These are phyloP conservation scores for Timema podura DNA, from an alignment of 2,888 invertebrate genomes.

Conservation along the genomic window DNA sequence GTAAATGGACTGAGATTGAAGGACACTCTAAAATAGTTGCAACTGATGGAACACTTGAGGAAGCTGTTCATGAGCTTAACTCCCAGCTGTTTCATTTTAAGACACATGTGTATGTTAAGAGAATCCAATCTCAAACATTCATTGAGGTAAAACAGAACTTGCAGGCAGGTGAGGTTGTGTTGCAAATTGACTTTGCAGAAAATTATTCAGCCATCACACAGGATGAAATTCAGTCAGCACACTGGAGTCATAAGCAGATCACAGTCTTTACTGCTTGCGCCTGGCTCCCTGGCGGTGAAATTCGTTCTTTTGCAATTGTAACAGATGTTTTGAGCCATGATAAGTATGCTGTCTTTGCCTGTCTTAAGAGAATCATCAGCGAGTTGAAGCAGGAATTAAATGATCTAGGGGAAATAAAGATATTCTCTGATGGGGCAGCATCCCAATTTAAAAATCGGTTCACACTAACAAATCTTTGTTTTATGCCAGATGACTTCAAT, in stretches of 20 bases:
- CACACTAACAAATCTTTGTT: conserved; percentile 8
- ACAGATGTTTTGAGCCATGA: conserved; percentile 19
- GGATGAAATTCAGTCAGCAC: conserved; percentile 25
- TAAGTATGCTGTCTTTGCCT: conserved; percentile 16
- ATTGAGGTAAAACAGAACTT: conserved; percentile 14
- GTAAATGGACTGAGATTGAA: no score
- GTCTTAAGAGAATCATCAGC: conserved; percentile 3
- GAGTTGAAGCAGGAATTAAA: no score
- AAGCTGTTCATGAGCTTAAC: background rate
- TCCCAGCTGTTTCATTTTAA: conserved; percentile 17
- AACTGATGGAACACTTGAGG: background rate
- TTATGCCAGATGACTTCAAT: background rate
- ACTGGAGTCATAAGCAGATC: conserved; percentile 24
- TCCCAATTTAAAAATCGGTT: background rate
- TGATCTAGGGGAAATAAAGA: background rate
- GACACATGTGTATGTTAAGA: conserved; percentile 23
- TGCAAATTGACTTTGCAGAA: conserved; percentile 26
- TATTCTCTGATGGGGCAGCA: conserved; percentile 6
- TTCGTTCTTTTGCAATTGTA: conserved; percentile 18
- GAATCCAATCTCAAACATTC: conserved; percentile 20
- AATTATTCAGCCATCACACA: conserved; percentile 17
- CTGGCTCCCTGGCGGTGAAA: conserved; percentile 9
- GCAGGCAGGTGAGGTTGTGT: conserved; percentile 18
- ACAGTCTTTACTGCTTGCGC: conserved; percentile 26
- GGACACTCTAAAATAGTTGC: background rate